Evolutionary conservation across 2,888 invertebrate species (phyloP), one percentile per base, ranked within the genome.

Genomic region (Agelastica alni): DNA sequence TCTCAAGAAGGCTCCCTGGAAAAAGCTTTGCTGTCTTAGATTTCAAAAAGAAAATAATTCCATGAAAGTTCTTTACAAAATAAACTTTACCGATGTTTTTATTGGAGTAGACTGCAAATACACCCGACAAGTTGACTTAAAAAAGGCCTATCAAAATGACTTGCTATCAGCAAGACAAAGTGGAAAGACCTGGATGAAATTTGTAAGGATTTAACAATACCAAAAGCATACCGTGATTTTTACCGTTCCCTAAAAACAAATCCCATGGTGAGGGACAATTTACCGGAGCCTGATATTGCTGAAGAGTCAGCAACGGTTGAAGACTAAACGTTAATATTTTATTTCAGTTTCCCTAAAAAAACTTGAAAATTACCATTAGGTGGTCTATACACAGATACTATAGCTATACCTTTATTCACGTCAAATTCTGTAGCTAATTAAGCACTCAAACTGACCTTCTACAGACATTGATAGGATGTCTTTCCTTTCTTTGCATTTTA

Each of bases 31-130:
- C 45, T 56, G 53, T 43, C 53, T 60, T 26, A 49, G 48, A 28
- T 59, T 56, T 14, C 32, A 43, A 10, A 59, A 53, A 32, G 30
- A 28, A 39, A 42, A 36, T 32, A 44, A 26, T n/a, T n/a, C n/a
- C n/a, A n/a, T n/a, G n/a, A 61, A 51, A 52, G 39, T 58, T 45
- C 57, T 55, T 48, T 59, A 59, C 28, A 59, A 59, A 37, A 59
- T 48, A 22, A 45, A 49, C 44, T 60, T 53, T 31, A 34, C 31
- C 17, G 52, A 43, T 39, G 41, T 39, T 30, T 58, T 58, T 52
- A 51, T 55, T 56, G 58, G 37, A 43, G 44, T 49, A n/a, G 31
- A 42, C 20, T 42, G 26, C 18, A 53, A 18, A 47, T 53, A 58
- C 58, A 53, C 6, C 5, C 12, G 52, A n/a, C n/a, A 30, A 53